Percentiles rank a stretch among this genome's conserved stretches.
These are phyloP conservation scores for Hemiscyllium ocellatum DNA, from an alignment of 2,113 vertebrate genomes.

Conservation along the genomic window DNA sequence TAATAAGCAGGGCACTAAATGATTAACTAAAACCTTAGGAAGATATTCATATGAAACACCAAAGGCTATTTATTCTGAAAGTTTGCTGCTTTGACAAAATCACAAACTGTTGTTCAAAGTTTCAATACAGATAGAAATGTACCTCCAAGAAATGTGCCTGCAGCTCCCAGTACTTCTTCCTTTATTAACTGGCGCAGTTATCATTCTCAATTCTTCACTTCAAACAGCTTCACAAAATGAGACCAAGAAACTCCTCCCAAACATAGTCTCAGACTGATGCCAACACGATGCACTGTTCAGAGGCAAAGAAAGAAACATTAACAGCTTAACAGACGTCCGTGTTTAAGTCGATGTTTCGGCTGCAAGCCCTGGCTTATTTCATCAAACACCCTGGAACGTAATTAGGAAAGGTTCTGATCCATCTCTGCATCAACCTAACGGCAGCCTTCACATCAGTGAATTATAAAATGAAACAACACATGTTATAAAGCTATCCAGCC, in stretches of 20 bases:
- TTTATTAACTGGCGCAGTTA: background rate
- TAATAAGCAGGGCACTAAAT: too few relatives aligned
- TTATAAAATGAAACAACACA: too few relatives aligned
- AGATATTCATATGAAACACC: background rate
- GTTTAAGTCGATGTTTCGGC: background rate
- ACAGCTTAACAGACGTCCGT: background rate
- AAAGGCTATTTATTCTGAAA: background rate
- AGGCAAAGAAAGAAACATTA: background rate
- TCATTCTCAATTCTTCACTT: background rate
- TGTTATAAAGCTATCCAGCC: too few relatives aligned
- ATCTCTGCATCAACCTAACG: background rate
- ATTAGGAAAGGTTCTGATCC: background rate
- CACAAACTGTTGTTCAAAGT: background rate
- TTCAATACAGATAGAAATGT: background rate
- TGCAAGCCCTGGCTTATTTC: background rate
- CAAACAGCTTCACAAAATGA: background rate
- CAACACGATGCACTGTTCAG: background rate
- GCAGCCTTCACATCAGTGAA: too few relatives aligned
- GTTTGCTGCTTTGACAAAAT: background rate
- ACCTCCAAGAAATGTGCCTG: background rate
- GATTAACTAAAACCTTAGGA: too few relatives aligned
- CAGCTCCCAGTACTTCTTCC: background rate
- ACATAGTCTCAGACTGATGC: background rate
- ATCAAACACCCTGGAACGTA: background rate
- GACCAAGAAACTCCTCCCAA: background rate